Evolutionary conservation across 2,888 invertebrate species (phyloP).

Genomic region (Hybos culiciformis): DNA sequence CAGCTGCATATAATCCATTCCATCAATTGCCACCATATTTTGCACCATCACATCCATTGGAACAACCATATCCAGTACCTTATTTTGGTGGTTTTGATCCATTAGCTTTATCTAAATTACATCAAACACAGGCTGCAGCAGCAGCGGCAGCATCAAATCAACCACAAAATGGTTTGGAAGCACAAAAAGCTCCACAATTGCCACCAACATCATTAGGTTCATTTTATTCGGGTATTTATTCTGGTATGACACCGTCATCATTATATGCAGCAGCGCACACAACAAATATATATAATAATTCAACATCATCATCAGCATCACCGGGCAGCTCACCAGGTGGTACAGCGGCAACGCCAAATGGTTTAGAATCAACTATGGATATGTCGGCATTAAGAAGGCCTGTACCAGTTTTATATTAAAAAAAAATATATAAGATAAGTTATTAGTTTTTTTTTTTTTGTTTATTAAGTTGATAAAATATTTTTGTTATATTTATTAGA

Average conservation of each 20-base stretch:
- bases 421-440: neutral
- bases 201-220: constrained; percentile 33
- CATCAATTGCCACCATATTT: constrained; percentile 61
- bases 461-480: too few species aligned
- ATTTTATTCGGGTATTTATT: constrained; percentile 35
- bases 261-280: constrained; percentile 34
- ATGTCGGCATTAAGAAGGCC: constrained; percentile 33
- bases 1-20: constrained; percentile 46
- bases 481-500: too few species aligned
- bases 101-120: constrained; percentile 32
- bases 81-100: constrained; percentile 36
- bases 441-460: neutral
- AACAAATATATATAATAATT: constrained; percentile 34
- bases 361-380: constrained; percentile 29
- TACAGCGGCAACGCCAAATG: constrained; percentile 26
- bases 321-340: constrained; percentile 34
- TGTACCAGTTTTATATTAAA: constrained; percentile 34
- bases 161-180: constrained; percentile 28
- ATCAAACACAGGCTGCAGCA: constrained; percentile 31
- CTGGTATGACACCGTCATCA: constrained; percentile 33
- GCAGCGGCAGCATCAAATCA: constrained; percentile 29
- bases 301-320: constrained; percentile 29
- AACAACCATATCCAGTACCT: constrained; percentile 40
- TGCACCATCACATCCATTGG: constrained; percentile 56
- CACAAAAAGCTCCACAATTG: constrained; percentile 30